Evolutionary conservation across 2,113 vertebrate genomes (phyloP).

Genomic region (Todiramphus saurophagus): DNA sequence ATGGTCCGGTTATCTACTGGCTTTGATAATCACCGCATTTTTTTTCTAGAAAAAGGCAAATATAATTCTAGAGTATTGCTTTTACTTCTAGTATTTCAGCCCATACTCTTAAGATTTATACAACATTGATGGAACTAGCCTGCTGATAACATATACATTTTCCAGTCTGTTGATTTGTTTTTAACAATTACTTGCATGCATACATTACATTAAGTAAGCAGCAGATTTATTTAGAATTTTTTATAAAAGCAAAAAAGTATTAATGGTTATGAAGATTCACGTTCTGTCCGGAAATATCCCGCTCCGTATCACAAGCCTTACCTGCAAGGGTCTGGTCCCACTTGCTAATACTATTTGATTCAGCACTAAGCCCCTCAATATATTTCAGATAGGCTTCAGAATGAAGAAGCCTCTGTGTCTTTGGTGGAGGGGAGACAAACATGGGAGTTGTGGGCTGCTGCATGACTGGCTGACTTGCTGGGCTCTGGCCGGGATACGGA

Average conservation of each 20-base stretch:
- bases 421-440: conserved; percentile 95
- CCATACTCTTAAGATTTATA: background rate
- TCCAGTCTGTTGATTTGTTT: background rate
- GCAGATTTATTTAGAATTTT: background rate
- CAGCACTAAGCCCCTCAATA: conserved; percentile 94
- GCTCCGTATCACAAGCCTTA: conserved; percentile 57
- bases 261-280: fast-evolving
- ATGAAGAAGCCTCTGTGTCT: conserved; percentile 94
- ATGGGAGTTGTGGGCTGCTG: conserved; percentile 94
- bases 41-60: background rate
- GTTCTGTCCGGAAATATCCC: background rate
- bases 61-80: background rate
- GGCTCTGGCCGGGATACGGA: conserved; percentile 88
- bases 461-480: conserved; percentile 81
- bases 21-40: background rate
- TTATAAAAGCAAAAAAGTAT: background rate
- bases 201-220: background rate
- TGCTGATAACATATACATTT: background rate
- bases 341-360: conserved; percentile 92
- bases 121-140: background rate
- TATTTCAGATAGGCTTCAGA: conserved; percentile 97
- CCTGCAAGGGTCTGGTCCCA: conserved; percentile 98
- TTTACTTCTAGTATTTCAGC: background rate
- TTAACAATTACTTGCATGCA: background rate
- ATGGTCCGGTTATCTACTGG: background rate